Evolutionary conservation across 2,888 invertebrate species (phyloP).

Genomic region (Heteromyza rotundicornis): DNA sequence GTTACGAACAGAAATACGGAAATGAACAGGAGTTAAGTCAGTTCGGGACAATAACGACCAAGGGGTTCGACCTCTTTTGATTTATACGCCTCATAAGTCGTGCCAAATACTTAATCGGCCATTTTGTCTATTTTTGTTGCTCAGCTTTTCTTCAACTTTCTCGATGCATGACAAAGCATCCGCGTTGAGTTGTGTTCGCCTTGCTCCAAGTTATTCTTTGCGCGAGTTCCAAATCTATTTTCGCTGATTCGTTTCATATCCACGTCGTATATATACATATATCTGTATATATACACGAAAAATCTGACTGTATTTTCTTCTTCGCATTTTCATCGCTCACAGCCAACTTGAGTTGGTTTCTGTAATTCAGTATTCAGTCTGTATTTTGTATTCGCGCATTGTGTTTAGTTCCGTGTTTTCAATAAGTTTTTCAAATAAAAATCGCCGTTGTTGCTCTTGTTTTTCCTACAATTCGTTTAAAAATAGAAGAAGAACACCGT

Average conservation of each 20-base stretch:
- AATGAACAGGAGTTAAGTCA: no score
- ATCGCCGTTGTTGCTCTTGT: not conserved
- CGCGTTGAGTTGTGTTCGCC: not conserved
- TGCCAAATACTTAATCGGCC: not conserved
- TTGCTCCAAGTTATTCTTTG: not conserved
- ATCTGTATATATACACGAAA: not conserved
- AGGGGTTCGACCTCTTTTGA: no score
- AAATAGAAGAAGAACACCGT: constrained; percentile 1
- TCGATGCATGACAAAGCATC: not conserved
- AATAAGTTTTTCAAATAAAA: constrained; percentile 24
- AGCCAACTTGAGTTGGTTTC: constrained; percentile 54
- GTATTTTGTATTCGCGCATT: constrained; percentile 36
- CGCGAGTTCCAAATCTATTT: not conserved
- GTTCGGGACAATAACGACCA: no score
- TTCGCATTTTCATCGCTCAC: constrained; percentile 32
- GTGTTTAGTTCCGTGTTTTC: constrained; percentile 40
- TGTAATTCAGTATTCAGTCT: constrained; percentile 56
- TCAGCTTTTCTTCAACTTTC: not conserved
- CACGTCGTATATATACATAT: no score
- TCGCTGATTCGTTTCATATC: not conserved
- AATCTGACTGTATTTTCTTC: not conserved
- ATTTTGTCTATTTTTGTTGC: not conserved
- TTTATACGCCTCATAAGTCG: no score
- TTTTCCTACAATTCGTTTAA: not conserved
- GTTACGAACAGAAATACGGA: no score